Percentiles rank a stretch among this genome's conserved stretches.
Conservation (phyloP, 2,888 invertebrate species). For the Sinohyriopsis cumingii region DNA sequence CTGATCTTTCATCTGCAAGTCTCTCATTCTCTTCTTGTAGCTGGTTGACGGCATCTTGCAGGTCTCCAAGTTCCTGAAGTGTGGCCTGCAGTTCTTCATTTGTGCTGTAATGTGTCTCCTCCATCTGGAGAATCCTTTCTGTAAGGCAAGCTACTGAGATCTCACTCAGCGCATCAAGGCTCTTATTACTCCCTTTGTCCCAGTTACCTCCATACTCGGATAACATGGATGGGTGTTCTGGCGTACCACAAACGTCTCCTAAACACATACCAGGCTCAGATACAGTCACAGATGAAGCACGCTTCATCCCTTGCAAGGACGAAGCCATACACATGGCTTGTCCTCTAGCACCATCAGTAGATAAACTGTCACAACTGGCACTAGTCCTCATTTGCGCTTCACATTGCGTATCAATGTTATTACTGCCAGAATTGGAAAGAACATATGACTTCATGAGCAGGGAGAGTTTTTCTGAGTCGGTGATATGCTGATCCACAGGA, state of each 20-base stretch:
- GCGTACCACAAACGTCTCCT: slow-evolving; percentile 59
- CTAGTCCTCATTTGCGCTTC: slow-evolving; percentile 42
- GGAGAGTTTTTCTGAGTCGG: slow-evolving; percentile 72
- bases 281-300: slow-evolving; percentile 53
- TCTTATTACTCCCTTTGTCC: slow-evolving; percentile 92
- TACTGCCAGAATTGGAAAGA: slow-evolving; percentile 5
- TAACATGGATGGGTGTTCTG: slow-evolving; percentile 63
- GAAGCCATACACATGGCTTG: slow-evolving; percentile 2
- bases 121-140: slow-evolving; percentile 94
- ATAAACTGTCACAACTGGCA: slow-evolving; percentile 62
- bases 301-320: slow-evolving; percentile 28
- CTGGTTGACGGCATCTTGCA: slow-evolving; percentile 89
- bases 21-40: slow-evolving; percentile 90
- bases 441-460: slow-evolving; percentile 55
- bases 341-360: slow-evolving; percentile 46
- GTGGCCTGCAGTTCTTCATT: slow-evolving; percentile 83
- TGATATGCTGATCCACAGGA: slow-evolving; percentile 70
- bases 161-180: slow-evolving; percentile 81
- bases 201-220: slow-evolving; percentile 74
- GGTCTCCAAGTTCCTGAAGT: slow-evolving; percentile 90
- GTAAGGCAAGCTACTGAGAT: slow-evolving; percentile 89
- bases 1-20: slow-evolving; percentile 89
- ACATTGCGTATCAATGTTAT: slow-evolving; percentile 18
- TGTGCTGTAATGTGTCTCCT: slow-evolving; percentile 84
- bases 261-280: slow-evolving; percentile 63